Conservation (phyloP, 2,797 vertebrate genomes). For the Zalophus californianus region DNA sequence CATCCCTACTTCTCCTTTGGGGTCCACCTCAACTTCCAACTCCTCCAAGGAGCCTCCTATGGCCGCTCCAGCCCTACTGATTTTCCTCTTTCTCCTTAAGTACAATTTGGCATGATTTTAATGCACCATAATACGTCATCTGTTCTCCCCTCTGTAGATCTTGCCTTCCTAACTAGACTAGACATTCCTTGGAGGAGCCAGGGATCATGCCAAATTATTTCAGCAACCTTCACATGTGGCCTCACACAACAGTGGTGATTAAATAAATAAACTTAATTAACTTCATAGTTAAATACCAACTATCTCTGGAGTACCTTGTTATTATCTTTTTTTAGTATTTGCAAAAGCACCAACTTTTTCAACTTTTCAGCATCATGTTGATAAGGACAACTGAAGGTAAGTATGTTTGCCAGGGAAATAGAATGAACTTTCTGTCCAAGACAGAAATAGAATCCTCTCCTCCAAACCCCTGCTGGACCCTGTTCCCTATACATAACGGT, state of each 20-base stretch:
- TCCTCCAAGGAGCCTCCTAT: neutral
- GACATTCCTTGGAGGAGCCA: neutral
- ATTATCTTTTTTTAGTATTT: conserved; percentile 2
- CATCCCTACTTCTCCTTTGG: neutral
- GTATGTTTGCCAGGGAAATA: neutral
- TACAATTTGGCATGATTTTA: neutral
- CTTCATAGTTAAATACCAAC: neutral
- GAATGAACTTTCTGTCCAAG: neutral
- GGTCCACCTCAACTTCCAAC: neutral
- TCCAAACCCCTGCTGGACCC: neutral
- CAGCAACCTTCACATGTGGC: neutral
- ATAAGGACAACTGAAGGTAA: neutral
- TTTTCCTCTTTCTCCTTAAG: neutral
- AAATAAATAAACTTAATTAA: neutral
- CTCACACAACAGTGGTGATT: neutral
- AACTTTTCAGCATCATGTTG: neutral
- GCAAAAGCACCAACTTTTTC: neutral
- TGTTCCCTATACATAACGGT: neutral
- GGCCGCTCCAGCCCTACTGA: neutral
- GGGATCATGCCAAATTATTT: neutral
- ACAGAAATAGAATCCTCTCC: conserved; percentile 56
- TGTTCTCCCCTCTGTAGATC: neutral
- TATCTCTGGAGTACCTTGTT: neutral
- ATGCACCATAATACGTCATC: neutral
- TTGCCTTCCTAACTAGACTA: neutral